Evolutionary conservation across 2,888 invertebrate species (phyloP).

Genomic region (Scaptomyza polygonia): DNA sequence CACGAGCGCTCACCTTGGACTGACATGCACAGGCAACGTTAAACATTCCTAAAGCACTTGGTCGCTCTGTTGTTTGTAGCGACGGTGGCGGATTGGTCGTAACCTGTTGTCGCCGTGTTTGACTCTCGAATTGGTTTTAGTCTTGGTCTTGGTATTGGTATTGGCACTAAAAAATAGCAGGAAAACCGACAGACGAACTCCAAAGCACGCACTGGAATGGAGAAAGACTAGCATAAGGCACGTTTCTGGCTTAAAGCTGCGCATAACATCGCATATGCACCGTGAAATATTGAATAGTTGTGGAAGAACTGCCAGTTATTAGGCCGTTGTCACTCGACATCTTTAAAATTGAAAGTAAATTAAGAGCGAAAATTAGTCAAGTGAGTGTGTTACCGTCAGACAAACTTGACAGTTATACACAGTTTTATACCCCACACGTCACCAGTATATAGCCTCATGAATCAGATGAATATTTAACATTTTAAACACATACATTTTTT

Average conservation of each 20-base stretch:
- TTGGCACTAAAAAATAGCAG: constrained; percentile 36
- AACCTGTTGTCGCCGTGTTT: constrained; percentile 59
- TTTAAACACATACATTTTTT: no score
- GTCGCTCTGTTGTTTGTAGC: constrained; percentile 39
- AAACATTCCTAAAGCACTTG: constrained; percentile 83
- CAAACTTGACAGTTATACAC: neutral
- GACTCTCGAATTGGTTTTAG: constrained; percentile 48
- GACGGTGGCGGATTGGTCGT: constrained; percentile 55
- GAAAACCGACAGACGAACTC: constrained; percentile 28
- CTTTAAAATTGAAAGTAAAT: neutral
- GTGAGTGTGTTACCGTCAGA: neutral
- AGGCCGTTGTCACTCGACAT: constrained; percentile 4
- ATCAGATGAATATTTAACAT: no score
- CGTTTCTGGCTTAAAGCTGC: constrained; percentile 12
- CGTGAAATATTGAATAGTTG: constrained; percentile 15
- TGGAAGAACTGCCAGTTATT: constrained; percentile 19
- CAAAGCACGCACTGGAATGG: constrained; percentile 12
- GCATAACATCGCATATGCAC: constrained; percentile 10
- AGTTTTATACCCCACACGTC: no score
- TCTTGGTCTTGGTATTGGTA: constrained; percentile 22
- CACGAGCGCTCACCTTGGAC: constrained; percentile 83
- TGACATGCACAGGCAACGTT: constrained; percentile 80
- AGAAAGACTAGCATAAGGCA: constrained; percentile 13
- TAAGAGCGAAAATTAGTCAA: neutral
- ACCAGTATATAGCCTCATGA: no score